A percentile compares a stretch with the other conserved stretches of the same genome.
These are phyloP conservation scores for Monopis laevigella DNA, from an alignment of 2,888 invertebrate genomes.

Conservation along the genomic window DNA sequence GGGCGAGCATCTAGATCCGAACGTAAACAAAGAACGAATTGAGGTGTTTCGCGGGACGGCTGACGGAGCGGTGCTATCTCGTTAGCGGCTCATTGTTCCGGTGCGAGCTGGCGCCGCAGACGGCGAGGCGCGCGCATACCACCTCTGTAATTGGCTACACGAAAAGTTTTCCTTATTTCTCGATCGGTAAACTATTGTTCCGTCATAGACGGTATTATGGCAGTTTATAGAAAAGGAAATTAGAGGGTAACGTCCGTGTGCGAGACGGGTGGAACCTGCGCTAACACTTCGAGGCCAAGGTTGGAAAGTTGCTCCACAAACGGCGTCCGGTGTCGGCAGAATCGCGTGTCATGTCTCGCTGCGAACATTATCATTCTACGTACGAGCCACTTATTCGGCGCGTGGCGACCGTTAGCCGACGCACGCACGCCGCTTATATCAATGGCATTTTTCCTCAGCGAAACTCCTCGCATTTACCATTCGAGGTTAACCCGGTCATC, in stretches of 20 bases:
- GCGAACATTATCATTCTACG: conserved; percentile 58
- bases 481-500: conserved; percentile 64
- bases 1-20: conserved; percentile 37
- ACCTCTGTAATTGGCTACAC: conserved; percentile 25
- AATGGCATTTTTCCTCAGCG: conserved; percentile 61
- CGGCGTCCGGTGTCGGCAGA: conserved; percentile 39
- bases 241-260: conserved; percentile 6
- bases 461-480: conserved; percentile 62
- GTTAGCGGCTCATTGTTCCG: conserved; percentile 42
- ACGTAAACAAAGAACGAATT: conserved; percentile 51
- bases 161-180: conserved; percentile 23
- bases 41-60: conserved; percentile 36
- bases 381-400: conserved; percentile 62
- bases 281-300: conserved; percentile 32
- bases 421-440: conserved; percentile 60
- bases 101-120: conserved; percentile 16
- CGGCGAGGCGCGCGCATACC: conserved; percentile 22
- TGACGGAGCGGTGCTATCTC: conserved; percentile 38
- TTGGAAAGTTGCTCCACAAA: conserved; percentile 50
- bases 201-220: background rate
- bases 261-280: background rate
- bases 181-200: conserved; percentile 15
- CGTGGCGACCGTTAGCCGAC: conserved; percentile 56
- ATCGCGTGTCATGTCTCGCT: conserved; percentile 52
- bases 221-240: conserved; percentile 10